A percentile compares a stretch with the other conserved stretches of the same genome.
These are phyloP conservation scores for Hyposmocoma kahamanoa DNA, from an alignment of 1,140 invertebrate genomes.

Conservation along the genomic window DNA sequence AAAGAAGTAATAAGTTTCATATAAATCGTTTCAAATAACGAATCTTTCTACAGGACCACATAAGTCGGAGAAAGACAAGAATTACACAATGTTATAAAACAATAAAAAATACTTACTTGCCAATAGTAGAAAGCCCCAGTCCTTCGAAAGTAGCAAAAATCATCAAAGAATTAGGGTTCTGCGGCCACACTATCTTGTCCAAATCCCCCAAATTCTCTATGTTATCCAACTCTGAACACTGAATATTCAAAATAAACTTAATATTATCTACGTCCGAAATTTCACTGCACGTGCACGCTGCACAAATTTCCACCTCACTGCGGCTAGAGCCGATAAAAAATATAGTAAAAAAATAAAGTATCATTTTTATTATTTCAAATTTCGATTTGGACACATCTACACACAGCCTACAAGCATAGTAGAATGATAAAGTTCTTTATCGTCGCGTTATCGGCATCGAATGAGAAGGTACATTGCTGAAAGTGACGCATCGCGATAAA, in stretches of 20 bases:
- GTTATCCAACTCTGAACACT: conserved; percentile 55
- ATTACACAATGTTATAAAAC: no score
- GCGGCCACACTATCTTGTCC: conserved; percentile 62
- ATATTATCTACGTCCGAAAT: conserved; percentile 51
- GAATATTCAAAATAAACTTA: conserved; percentile 59
- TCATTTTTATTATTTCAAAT: conserved; percentile 40
- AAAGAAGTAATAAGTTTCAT: no score
- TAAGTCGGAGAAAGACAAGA: no score
- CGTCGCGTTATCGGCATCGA: conserved; percentile 49
- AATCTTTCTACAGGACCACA: no score
- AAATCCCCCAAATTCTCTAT: conserved; percentile 51
- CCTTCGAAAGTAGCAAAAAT: conserved; percentile 59
- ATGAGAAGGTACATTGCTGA: conserved; percentile 46
- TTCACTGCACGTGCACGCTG: conserved; percentile 63
- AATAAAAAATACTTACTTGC: no score
- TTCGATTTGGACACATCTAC: conserved; percentile 28
- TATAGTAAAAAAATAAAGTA: conserved; percentile 49
- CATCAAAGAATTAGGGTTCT: conserved; percentile 56
- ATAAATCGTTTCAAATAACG: no score
- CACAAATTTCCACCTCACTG: conserved; percentile 39
- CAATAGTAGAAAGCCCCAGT: conserved; percentile 49
- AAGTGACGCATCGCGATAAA: conserved; percentile 24
- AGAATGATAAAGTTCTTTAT: conserved; percentile 64
- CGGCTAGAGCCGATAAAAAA: conserved; percentile 33
- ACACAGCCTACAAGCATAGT: conserved; percentile 42